phyloP scores from a whole-genome alignment of 2,797 vertebrate species.

The Ispidina picta region DNA sequence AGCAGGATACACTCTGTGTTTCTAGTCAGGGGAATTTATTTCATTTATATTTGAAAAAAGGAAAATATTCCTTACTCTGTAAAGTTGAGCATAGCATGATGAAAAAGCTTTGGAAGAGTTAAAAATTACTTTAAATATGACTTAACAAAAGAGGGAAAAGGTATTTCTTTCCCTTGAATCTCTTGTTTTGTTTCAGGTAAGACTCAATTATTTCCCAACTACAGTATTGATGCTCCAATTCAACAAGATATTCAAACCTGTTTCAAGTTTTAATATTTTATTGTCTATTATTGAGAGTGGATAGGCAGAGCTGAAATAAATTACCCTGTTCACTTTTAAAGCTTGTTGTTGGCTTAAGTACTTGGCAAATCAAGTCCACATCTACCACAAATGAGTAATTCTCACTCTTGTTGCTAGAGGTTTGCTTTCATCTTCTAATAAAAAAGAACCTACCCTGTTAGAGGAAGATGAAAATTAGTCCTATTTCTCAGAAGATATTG shows the following conservation, averaged over 20 bases:
- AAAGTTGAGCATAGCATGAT: neutral
- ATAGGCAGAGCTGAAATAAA: constrained; percentile 38
- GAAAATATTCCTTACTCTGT: neutral
- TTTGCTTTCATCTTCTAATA: neutral
- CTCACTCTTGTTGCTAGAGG: neutral
- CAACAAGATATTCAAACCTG: constrained; percentile 1
- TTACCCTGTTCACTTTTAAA: constrained; percentile 6
- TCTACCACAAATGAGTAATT: neutral
- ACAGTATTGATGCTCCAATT: constrained; percentile 32
- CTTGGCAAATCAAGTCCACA: neutral
- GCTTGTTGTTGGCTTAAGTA: neutral
- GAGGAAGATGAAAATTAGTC: neutral
- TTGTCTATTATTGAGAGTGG: constrained; percentile 14
- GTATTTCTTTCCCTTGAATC: constrained; percentile 6
- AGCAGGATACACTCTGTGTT: neutral
- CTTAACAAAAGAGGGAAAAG: neutral
- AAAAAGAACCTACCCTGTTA: neutral
- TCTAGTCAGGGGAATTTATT: neutral
- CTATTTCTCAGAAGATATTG: neutral
- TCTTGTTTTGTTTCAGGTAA: constrained; percentile 35
- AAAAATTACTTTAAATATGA: neutral
- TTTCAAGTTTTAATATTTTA: constrained; percentile 54
- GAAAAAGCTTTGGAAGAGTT: neutral
- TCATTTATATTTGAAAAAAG: neutral
- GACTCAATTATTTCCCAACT: constrained; percentile 26